Evolutionary conservation across 2,113 vertebrate species (phyloP).

Genomic region (Corapipo altera): DNA sequence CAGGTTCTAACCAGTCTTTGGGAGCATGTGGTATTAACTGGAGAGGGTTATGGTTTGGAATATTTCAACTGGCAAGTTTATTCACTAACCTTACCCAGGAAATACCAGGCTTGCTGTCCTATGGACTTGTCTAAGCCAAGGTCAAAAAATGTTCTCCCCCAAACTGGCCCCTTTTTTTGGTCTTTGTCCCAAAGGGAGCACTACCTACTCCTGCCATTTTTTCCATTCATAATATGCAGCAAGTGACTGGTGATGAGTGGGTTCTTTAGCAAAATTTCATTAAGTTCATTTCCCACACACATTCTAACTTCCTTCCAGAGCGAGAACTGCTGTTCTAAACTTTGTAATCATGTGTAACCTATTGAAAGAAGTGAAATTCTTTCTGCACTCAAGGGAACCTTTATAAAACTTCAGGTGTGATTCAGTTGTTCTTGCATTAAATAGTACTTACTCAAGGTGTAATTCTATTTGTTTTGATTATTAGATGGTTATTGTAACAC

Average conservation of each 20-base stretch:
- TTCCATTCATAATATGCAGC: neutral
- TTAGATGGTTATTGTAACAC: constrained; percentile 20
- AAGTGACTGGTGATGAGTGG: neutral
- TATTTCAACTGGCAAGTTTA: neutral
- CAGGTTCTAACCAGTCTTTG: neutral
- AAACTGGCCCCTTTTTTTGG: neutral
- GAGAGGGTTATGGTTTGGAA: neutral
- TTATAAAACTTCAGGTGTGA: neutral
- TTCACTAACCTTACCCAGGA: neutral
- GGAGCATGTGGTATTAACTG: neutral
- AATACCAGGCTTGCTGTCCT: neutral
- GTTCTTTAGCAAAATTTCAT: neutral
- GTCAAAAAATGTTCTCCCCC: neutral
- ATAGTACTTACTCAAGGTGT: neutral
- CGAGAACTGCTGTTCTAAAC: neutral
- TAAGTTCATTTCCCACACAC: neutral
- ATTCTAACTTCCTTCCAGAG: neutral
- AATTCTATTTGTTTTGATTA: constrained; percentile 55
- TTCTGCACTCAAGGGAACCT: neutral
- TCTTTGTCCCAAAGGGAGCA: neutral
- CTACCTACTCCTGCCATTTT: neutral
- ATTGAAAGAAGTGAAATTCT: neutral
- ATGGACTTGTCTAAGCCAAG: neutral
- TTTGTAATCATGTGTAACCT: neutral
- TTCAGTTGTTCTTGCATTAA: constrained; percentile 7